Conservation (phyloP, 2,797 vertebrate genomes). For the Labeo calbasu region DNA sequence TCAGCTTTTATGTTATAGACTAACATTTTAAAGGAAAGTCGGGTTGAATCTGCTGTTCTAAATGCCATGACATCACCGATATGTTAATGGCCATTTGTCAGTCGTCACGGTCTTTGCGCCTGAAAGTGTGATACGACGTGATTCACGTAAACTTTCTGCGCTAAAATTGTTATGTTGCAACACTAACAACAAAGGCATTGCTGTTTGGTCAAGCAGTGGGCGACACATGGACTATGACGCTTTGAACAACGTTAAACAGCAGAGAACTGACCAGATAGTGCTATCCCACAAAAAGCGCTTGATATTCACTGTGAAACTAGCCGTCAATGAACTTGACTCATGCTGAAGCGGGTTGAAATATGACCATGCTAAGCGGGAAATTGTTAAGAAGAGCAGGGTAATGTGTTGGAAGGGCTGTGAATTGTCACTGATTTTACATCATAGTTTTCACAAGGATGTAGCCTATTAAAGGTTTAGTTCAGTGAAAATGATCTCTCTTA, state of each 20-base stretch:
- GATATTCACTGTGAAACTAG: constrained; percentile 80
- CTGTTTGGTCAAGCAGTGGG: constrained; percentile 48
- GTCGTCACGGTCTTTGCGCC: constrained; percentile 28
- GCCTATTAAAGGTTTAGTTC: background rate
- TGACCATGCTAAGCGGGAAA: background rate
- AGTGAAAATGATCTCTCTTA: background rate
- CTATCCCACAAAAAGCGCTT: constrained; percentile 72
- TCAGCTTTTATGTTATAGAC: too few species aligned
- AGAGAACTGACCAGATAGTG: constrained; percentile 72
- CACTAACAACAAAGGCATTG: constrained; percentile 40
- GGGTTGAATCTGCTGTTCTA: background rate
- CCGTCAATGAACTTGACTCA: constrained; percentile 76
- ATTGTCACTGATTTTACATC: background rate
- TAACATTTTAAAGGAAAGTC: background rate
- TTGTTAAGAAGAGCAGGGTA: background rate
- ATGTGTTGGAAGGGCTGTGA: background rate
- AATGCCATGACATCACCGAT: background rate
- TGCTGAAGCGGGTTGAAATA: constrained; percentile 43
- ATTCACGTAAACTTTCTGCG: constrained; percentile 39
- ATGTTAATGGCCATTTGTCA: constrained; percentile 37
- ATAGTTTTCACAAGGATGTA: background rate
- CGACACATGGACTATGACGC: constrained; percentile 66
- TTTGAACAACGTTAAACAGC: constrained; percentile 71
- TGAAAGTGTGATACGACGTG: constrained; percentile 22
- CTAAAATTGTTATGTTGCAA: constrained; percentile 25